Percentiles rank a stretch among this genome's conserved stretches.
Evolutionary conservation across 2,888 invertebrate species (phyloP).

Genomic region (Clivina fossor): DNA sequence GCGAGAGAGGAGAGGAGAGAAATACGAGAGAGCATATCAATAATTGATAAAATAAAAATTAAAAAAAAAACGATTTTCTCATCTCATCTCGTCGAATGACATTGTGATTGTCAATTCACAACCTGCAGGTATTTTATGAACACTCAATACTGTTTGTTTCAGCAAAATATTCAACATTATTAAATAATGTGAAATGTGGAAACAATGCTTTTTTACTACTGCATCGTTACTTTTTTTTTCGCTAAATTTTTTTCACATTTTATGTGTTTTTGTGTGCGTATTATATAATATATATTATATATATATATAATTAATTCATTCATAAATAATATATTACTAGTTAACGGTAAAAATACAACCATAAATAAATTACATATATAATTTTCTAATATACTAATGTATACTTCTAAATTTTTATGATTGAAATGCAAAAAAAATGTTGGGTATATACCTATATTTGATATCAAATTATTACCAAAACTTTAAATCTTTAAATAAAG

Average conservation of each 20-base stretch:
- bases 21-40: too few relatives aligned
- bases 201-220: constrained; percentile 33
- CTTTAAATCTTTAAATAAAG: too few relatives aligned
- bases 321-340: constrained; percentile 20
- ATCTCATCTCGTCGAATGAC: constrained; percentile 22
- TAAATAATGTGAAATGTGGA: too few relatives aligned
- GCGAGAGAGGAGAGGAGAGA: too few relatives aligned
- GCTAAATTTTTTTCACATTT: not conserved
- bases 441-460: constrained; percentile 9
- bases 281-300: constrained; percentile 9
- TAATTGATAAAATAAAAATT: too few relatives aligned
- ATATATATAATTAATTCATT: constrained; percentile 6
- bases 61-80: constrained; percentile 26
- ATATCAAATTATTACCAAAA: constrained; percentile 17
- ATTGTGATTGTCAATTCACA: constrained; percentile 42
- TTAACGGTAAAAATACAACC: constrained; percentile 28
- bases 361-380: constrained; percentile 31
- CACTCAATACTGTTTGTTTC: constrained; percentile 46
- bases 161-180: too few relatives aligned
- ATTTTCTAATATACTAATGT: too few relatives aligned
- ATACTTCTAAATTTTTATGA: constrained; percentile 9
- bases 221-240: constrained; percentile 12
- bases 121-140: constrained; percentile 49
- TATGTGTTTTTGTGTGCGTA: too few relatives aligned
- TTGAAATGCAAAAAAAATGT: constrained; percentile 14